Percentiles rank a stretch among this genome's conserved stretches.
Evolutionary conservation across 2,797 vertebrate genomes (phyloP).

Genomic region (Tinamus major): DNA sequence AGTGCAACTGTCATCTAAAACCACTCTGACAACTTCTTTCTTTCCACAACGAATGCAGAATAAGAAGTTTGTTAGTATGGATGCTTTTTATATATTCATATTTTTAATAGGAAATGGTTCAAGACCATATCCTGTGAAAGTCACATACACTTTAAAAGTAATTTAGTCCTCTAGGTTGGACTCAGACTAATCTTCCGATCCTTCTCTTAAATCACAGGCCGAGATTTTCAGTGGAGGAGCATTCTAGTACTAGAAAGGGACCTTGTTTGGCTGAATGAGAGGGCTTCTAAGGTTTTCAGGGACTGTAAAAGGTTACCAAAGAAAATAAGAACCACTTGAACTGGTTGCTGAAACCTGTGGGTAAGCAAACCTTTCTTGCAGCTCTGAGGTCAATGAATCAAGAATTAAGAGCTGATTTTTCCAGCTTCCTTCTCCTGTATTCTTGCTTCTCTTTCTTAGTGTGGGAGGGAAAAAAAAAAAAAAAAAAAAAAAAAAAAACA

Average conservation of each 20-base stretch:
- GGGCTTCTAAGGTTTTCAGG: not conserved
- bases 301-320: not conserved
- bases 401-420: not conserved
- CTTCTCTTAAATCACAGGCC: accelerated
- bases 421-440: not conserved
- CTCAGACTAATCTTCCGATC: not conserved
- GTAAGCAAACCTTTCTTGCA: not conserved
- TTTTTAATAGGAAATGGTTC: not conserved
- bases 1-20: not conserved
- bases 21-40: not conserved
- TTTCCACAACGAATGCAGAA: not conserved
- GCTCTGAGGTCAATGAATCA: not conserved
- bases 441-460: not conserved
- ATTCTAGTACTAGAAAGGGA: not conserved
- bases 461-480: not conserved
- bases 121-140: not conserved
- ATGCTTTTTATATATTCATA: not conserved
- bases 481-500: not conserved
- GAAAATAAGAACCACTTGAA: not conserved
- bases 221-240: not conserved
- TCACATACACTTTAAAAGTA: not conserved
- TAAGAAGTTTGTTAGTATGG: not conserved
- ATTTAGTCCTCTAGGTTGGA: not conserved
- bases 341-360: not conserved
- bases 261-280: not conserved